Evolutionary conservation across 1,140 invertebrate genomes (phyloP).

Genomic region (Heliconius hermathena): DNA sequence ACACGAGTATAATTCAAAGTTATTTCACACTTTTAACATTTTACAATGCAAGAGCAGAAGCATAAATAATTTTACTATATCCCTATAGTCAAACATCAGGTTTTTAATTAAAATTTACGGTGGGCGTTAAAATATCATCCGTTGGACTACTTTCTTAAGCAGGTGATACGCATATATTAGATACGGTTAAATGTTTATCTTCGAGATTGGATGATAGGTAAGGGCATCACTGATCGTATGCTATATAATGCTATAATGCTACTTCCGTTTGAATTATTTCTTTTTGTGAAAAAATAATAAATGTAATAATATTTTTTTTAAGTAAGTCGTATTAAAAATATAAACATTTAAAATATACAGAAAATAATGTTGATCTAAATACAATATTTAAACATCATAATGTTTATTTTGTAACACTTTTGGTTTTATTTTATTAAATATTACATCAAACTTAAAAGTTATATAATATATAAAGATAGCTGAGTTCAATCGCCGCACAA

Average conservation of each 20-base stretch:
- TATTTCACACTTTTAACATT: slow-evolving; percentile 23
- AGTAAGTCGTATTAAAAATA: too few relatives aligned
- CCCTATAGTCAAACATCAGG: slow-evolving; percentile 17
- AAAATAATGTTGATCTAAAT: too few relatives aligned
- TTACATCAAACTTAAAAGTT: too few relatives aligned
- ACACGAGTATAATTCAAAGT: not conserved
- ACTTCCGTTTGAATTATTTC: not conserved
- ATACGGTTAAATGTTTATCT: slow-evolving; percentile 28
- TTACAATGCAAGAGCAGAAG: slow-evolving; percentile 20
- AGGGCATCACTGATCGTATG: not conserved
- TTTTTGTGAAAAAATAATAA: too few relatives aligned
- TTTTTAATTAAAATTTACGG: slow-evolving; percentile 37
- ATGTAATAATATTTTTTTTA: too few relatives aligned
- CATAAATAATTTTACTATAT: slow-evolving; percentile 25
- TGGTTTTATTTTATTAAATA: too few relatives aligned
- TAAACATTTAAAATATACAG: too few relatives aligned
- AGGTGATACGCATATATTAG: slow-evolving; percentile 40
- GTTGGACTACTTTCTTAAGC: slow-evolving; percentile 34
- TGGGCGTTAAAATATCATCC: slow-evolving; percentile 33
- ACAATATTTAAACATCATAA: too few relatives aligned
- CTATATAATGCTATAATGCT: not conserved
- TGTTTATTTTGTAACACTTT: too few relatives aligned
- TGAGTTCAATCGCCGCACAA: too few relatives aligned
- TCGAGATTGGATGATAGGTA: slow-evolving; percentile 18
- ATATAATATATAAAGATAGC: too few relatives aligned